Base-by-base conservation (phyloP, 2,888 invertebrate genomes). In the Rotaria macrura region DNA sequence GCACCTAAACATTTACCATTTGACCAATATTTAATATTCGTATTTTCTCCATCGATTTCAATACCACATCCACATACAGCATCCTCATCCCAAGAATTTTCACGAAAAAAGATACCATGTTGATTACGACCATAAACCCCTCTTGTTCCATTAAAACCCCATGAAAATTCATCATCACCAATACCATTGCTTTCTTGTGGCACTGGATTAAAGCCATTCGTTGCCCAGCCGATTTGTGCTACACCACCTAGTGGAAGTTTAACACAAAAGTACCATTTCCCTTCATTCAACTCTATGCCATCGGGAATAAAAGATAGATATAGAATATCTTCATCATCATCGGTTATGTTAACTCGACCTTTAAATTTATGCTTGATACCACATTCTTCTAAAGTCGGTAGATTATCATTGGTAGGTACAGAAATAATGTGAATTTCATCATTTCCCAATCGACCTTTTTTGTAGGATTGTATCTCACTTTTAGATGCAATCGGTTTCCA, bases 211-310 rank as follows among this genome's bases (percentile, higher is more conserved):
- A 79, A 79, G 5, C 23, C 49, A 12, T 49, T 49, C 49, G 79
- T 79, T 43, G 43, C 79, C 79, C 79, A 79, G 2, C 79, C 79
- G 14, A 79, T 79, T 79, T 43, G n/a, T 10, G 38, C 10, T 20
- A 10, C 14, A 20, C 43, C 23, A 12, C 14, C 79, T n/a, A 2
- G 25, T 40, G 43, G 79, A 25, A 79, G 4, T 79, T n/a, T 38
- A 40, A 79, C 79, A 79, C 79, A 79, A 79, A 38, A 79, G 14
- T 79, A 79, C 79, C 79, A 79, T 25, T 79, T 79, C 10, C 79
- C 79, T 43, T 79, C 43, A n/a, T 43, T 79, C n/a, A 79, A 25
- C 43, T 79, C 40, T 43, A 79, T 9, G 23, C 38, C 38, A 79
- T 79, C n/a, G n/a, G 17, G 10, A 79, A 79, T 79, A 43, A 43